Conservation (phyloP, 2,888 invertebrate genomes). For the Lasioglossum oenotherae region DNA sequence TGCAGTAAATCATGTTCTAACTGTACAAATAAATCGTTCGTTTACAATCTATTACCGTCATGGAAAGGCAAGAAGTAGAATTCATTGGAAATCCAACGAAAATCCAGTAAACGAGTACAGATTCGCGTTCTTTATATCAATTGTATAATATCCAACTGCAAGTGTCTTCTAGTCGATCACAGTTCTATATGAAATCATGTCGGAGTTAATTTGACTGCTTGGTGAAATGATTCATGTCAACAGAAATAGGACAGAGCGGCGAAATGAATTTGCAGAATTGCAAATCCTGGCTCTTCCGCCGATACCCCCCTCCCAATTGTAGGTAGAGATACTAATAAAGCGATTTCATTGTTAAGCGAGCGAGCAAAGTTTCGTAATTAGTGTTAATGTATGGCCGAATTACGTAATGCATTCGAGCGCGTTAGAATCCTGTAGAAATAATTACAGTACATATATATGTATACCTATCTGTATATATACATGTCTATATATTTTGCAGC, state of each 20-base stretch:
- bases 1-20: background rate
- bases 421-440: conserved; percentile 16
- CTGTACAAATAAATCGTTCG: background rate
- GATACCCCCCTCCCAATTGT: background rate
- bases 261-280: conserved; percentile 36
- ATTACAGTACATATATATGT: background rate
- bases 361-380: conserved; percentile 46
- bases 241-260: background rate
- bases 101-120: too few species aligned
- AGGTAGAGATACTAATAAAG: conserved; percentile 7
- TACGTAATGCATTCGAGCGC: conserved; percentile 24
- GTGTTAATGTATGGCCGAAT: conserved; percentile 21
- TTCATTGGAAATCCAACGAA: too few species aligned
- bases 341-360: conserved; percentile 31
- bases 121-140: too few species aligned
- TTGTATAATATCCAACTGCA: too few species aligned
- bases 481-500: background rate
- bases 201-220: background rate
- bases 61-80: too few species aligned
- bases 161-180: too few species aligned
- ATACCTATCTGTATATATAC: background rate
- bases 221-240: background rate
- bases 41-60: background rate
- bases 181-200: background rate
- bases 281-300: background rate